Base-by-base conservation (phyloP, 2,888 invertebrate genomes). In the Stenodema calcarata region DNA sequence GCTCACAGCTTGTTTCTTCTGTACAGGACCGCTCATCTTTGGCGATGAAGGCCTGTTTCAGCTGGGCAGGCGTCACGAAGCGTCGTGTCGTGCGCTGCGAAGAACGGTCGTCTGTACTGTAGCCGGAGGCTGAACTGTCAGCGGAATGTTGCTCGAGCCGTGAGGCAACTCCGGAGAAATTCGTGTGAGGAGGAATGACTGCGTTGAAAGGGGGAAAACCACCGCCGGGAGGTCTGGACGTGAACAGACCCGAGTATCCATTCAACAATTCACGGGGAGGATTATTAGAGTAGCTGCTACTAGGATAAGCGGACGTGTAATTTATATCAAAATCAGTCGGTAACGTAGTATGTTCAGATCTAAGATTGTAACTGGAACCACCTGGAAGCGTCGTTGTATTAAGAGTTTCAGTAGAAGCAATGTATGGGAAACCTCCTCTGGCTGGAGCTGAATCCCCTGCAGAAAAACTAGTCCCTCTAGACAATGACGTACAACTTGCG, bases 31-130 rank as follows among this genome's bases (percentile, higher is more conserved):
- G 62, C 11, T 0, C 23, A 23, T 18, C 62, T 23, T 62, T 62
- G 3, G 62, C 62, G 27, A 62, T 62, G 78, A 78, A 73, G 0
- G 50, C 41, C 27, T 23, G 73, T 47, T 84, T 84, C 6, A 84
- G 84, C 47, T 84, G 42, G 1, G 84, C 84, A 7, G 84, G 84
- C 16, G 84, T 84, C 42, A 42, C 28, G 18, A 84, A 84, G n/a
- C 75, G 50, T 28, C 73, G 44, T 4, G 50, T 14, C 4, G 30
- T 18, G 4, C 69, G 62, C 7, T n/a, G 30, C 11, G 82, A 2
- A 1, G 62, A 18, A 16, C 14, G 62, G 50, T 79, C 50, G 0
- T 16, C 9, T 0, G 47, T 3, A 28, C 35, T 16, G 28, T 23
- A n/a, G 9, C 0, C 35, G 18, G 35, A 14, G 0, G 27, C 35